Conservation (phyloP, 2,113 vertebrate genomes). For the Hemiprocne comata region DNA sequence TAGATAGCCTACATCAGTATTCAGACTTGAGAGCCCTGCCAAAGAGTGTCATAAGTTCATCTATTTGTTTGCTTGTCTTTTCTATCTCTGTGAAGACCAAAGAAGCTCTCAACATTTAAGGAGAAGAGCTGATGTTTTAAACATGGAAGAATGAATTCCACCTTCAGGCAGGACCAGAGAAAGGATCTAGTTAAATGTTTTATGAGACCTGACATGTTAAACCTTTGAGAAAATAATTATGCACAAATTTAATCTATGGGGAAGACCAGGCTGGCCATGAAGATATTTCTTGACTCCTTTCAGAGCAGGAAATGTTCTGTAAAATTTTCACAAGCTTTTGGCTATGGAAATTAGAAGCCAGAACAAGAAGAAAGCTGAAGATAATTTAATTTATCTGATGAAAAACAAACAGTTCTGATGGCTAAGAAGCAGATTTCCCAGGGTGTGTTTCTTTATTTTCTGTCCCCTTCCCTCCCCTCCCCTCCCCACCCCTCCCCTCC, state of each 20-base stretch:
- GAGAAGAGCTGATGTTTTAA: neutral
- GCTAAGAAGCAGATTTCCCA: neutral
- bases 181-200: neutral
- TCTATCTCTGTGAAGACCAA: neutral
- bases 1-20: neutral
- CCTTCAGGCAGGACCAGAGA: neutral
- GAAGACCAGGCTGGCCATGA: neutral
- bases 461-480: neutral
- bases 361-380: neutral
- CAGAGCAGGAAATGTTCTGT: neutral
- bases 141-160: neutral
- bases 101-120: neutral
- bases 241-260: neutral
- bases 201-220: neutral
- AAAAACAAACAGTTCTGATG: neutral
- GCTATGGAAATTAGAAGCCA: neutral
- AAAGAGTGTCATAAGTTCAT: neutral
- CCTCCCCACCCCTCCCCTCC: no score
- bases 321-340: neutral
- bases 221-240: neutral
- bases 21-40: neutral
- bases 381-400: neutral
- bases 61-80: neutral
- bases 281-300: neutral
- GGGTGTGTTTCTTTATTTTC: neutral